Evolutionary conservation across 2,888 invertebrate species (phyloP), one percentile per base, ranked within the genome.

Genomic region (Pollenia amentaria): DNA sequence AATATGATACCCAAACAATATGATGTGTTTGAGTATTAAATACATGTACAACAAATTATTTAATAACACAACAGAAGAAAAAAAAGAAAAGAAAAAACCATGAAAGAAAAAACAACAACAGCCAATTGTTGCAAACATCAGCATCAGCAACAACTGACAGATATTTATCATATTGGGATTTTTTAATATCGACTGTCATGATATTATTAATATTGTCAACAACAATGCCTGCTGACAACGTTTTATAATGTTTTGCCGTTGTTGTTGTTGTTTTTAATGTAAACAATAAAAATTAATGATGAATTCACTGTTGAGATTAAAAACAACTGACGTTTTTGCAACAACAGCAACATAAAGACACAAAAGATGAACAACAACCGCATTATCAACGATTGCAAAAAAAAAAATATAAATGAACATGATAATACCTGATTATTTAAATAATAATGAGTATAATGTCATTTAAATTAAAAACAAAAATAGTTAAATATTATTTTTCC

Each of bases 281-380:
- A 67, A 79, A 79, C 67, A 84, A 79, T 79, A 73, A 84, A 73
- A 84, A 84, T 84, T 84, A 84, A 84, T 84, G 78, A 84, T 75
- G 73, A 84, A 84, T 79, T 84, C 67, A 79, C 73, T 51, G 72
- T 79, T 53, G 60, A 60, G 84, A 84, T 84, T 84, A 73, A 84
- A 78, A 62, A 60, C 57, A 65, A 73, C 53, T 9, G 46, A 67
- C 16, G 46, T 18, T 29, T 29, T 29, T 46, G 21, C 21, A 14
- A 44, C 55, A 21, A 65, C 51, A 65, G 21, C 38, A 55, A 46
- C 44, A 42, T 29, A 53, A 38, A 18, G 38, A 62, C 64, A 55
- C 62, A 46, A 46, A 60, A 48, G 48, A 75, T 60, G 29, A 75
- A 57, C 53, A 67, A 14, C 67, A 53, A 40, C 51, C 16, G 18